Base-by-base conservation (phyloP, 2,888 invertebrate genomes). In the Acanthacorydalis orientalis region DNA sequence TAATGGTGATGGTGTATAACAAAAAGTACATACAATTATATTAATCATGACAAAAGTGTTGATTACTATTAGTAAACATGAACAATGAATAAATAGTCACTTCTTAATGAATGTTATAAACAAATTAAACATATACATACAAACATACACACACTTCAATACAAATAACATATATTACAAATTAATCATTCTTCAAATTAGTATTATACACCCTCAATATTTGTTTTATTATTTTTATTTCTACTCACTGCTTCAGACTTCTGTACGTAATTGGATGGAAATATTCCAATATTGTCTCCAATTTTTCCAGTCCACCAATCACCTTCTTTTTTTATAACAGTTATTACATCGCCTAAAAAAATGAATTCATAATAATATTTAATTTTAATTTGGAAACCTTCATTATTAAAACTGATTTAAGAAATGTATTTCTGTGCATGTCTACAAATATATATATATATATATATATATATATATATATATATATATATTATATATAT, bases 261-360 rank as follows among this genome's bases (percentile, higher is more conserved):
- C 58, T 85, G 83, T 47, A 90, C 97, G 68, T 97, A 98, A 72
- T 95, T 97, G 2, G 91, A 92, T 0, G 98, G 98, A 68, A 98
- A 98, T 55, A 97, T 92, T 48, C 98, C 98, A 9, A 73, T 69
- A 65, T 65, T 65, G 56, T 79, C 73, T 38, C 83, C 88, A 54
- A 91, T 77, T 53, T 80, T 77, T 31, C 97, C 97, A 4, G 95
- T 95, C 97, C 97, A 98, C 97, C 97, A 98, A 62, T 97, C 96
- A 0, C 93, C 96, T 51, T 96, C 93, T 52, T 86, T 80, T 52
- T 90, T 82, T 37, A 79, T 75, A 1, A 98, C 93, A 55, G 79
- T 74, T 49, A 98, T 84, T 56, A 84, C 70, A 64, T 96, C 96
- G 0, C 93, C 33, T 34, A 15, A 44, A 33, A 42, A 15, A 15